phyloP scores from a whole-genome alignment of 2,113 vertebrate genomes.

The Hepsetus odoe region DNA sequence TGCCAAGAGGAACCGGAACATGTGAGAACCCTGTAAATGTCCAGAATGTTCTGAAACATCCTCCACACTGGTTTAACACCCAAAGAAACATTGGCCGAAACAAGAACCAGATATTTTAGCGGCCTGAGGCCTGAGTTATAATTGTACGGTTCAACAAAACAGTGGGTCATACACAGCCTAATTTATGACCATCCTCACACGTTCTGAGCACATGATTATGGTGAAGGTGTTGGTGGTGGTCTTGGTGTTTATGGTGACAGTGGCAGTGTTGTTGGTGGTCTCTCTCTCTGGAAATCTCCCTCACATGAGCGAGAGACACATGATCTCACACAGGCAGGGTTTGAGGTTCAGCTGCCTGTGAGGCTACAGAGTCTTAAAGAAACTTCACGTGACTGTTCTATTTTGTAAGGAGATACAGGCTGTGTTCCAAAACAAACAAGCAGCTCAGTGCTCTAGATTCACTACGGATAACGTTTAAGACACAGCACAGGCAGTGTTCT shows the following conservation, averaged over 20 bases:
- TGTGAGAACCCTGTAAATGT: not conserved
- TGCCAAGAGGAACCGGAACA: slow-evolving; percentile 38
- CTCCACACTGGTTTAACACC: too few species aligned
- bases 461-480: too few species aligned
- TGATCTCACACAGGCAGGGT: slow-evolving; percentile 73
- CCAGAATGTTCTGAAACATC: not conserved
- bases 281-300: slow-evolving; percentile 77
- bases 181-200: too few species aligned
- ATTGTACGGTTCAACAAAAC: too few species aligned
- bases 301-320: slow-evolving; percentile 86
- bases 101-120: too few species aligned
- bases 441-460: not conserved
- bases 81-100: too few species aligned
- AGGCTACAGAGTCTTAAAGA: slow-evolving; percentile 42
- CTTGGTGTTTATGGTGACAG: too few species aligned
- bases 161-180: too few species aligned
- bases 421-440: not conserved
- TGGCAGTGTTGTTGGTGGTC: too few species aligned
- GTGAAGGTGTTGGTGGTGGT: too few species aligned
- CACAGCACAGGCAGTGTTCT: not conserved
- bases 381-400: slow-evolving; percentile 35
- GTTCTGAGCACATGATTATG: too few species aligned
- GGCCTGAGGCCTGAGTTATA: too few species aligned
- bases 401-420: not conserved
- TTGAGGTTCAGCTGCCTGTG: slow-evolving; percentile 57